These are phyloP conservation scores for Parapristionchus giblindavisi DNA, from an alignment of 2,888 invertebrate genomes.

Conservation along the genomic window DNA sequence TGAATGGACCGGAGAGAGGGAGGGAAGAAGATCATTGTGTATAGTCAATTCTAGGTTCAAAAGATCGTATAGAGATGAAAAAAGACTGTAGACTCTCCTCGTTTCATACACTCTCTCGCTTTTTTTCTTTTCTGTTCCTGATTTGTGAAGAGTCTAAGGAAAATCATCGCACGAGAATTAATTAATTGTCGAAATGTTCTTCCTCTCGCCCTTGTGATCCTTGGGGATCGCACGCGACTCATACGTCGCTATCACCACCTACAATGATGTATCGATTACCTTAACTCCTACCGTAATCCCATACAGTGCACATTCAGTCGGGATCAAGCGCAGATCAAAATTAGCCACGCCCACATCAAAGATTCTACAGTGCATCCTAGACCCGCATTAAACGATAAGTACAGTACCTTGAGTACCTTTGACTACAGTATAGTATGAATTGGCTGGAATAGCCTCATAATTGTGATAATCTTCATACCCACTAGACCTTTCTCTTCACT, in stretches of 20 bases:
- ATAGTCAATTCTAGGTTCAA: too few relatives aligned
- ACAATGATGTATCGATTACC: slow-evolving; percentile 29
- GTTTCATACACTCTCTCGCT: too few relatives aligned
- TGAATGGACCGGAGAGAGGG: too few relatives aligned
- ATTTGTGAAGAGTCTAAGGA: too few relatives aligned
- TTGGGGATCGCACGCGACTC: slow-evolving; percentile 65
- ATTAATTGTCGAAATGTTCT: slow-evolving; percentile 46
- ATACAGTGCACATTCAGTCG: neutral
- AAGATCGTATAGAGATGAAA: too few relatives aligned
- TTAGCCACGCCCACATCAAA: neutral
- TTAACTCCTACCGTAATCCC: neutral
- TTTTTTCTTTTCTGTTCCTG: too few relatives aligned
- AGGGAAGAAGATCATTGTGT: too few relatives aligned
- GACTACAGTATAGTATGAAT: slow-evolving; percentile 4
- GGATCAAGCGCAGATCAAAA: neutral
- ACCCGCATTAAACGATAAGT: too few relatives aligned
- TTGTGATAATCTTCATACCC: too few relatives aligned
- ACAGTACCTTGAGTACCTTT: neutral
- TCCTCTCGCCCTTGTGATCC: slow-evolving; percentile 67
- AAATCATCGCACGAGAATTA: neutral
- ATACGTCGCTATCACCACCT: slow-evolving; percentile 67
- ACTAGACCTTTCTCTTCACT: neutral
- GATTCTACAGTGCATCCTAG: too few relatives aligned
- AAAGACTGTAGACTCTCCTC: too few relatives aligned
- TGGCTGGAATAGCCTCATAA: slow-evolving; percentile 9